Evolutionary conservation across 2,797 vertebrate genomes (phyloP), one percentile per base, ranked within the genome.

Genomic region (Prunella strophiata): DNA sequence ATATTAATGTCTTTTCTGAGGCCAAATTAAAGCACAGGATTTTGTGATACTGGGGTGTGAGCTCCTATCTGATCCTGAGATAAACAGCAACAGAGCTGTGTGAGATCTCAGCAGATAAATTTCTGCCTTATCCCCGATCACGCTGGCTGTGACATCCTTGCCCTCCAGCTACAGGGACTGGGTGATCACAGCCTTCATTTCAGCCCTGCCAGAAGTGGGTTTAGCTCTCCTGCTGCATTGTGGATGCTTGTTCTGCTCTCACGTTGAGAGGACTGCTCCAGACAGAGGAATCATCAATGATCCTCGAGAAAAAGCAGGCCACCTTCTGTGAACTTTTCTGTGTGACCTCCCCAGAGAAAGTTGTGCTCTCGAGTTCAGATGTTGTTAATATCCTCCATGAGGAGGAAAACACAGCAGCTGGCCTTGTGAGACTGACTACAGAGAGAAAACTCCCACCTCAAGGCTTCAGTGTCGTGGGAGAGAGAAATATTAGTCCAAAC

Each of bases 161-260:
- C 80, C 92, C 76, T 93, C 25, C 54, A 88, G 70, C 85, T 82
- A 19, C 66, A 66, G 55, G 89, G 43, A 40, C 32, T 34, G 73
- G 87, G 89, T 88, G 85, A 81, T 93, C 85, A 89, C 7, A 89
- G 72, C 7, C 66, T 93, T 93, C 27, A 40, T 84, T 93, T 73
- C 76, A 68, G 43, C 66, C 13, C 63, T 54, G 67, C 67, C 61
- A 77, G 67, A 65, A 22, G 29, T 4, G 68, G 72, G 78, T 93
- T 94, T 50, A 91, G 45, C 14, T 85, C 84, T 88, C 81, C 75
- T 75, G 72, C 16, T 63, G 67, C 67, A 87, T 7, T 68, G 43
- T 36, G 68, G 67, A 32, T 74, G 54, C 65, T 71, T 90, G 62
- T 27, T 93, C 81, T 45, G 47, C 62, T 95, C 68, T 94, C 42